Percentiles rank a stretch among this genome's conserved stretches.
Evolutionary conservation across 1,140 invertebrate species (phyloP).

Genomic region (Lysiphlebus fabarum): DNA sequence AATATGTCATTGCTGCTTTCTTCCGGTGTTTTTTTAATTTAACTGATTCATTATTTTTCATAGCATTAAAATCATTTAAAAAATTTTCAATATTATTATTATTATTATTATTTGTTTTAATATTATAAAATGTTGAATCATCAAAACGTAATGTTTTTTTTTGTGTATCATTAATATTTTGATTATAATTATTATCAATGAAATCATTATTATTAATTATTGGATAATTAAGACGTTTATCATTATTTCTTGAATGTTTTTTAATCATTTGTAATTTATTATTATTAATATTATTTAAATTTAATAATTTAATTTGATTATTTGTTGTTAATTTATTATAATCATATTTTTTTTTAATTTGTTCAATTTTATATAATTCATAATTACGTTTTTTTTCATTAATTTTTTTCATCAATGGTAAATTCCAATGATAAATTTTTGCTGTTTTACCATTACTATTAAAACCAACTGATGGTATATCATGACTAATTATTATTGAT

Average conservation of each 20-base stretch:
- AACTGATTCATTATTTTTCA: conserved; percentile 39
- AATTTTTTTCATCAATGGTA: conserved; percentile 72
- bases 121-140: conserved; percentile 37
- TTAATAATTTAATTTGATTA: too few relatives aligned
- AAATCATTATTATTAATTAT: conserved; percentile 8
- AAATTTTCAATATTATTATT: conserved; percentile 29
- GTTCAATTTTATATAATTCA: conserved; percentile 37
- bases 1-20: conserved; percentile 67
- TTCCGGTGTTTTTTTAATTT: conserved; percentile 59
- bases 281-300: conserved; percentile 4
- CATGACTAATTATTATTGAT: conserved; percentile 7
- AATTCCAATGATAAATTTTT: conserved; percentile 78
- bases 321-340: conserved; percentile 25
- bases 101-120: conserved; percentile 26
- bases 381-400: conserved; percentile 55
- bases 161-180: conserved; percentile 32
- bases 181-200: conserved; percentile 1
- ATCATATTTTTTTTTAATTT: conserved; percentile 35
- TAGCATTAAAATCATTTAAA: conserved; percentile 47
- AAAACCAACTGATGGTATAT: conserved; percentile 61
- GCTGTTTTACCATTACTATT: conserved; percentile 74
- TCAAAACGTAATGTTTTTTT: conserved; percentile 43
- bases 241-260: conserved; percentile 49
- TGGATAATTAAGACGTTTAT: conserved; percentile 46
- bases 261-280: neutral